Conservation (phyloP, 2,797 vertebrate species). For the Bryconaethiops microstoma region DNA sequence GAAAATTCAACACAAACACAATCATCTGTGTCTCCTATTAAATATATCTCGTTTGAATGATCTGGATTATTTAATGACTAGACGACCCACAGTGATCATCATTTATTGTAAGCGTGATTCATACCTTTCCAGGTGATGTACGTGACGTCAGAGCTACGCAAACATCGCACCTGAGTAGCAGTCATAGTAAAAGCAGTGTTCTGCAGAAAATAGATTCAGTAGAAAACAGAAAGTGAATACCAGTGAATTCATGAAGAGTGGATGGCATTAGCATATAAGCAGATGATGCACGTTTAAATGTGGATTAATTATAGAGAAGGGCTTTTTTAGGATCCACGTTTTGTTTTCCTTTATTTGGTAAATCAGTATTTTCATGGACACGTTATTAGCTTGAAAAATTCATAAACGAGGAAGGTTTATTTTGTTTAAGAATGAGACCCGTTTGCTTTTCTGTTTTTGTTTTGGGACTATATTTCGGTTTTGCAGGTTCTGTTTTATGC, state of each 20-base stretch:
- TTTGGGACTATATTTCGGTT: too few species aligned
- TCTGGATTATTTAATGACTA: too few species aligned
- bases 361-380: too few species aligned
- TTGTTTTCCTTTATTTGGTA: too few species aligned
- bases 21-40: too few species aligned
- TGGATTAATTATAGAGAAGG: too few species aligned
- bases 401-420: not conserved
- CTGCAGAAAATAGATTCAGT: conserved; percentile 4
- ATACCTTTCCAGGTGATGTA: not conserved
- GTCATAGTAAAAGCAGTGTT: conserved; percentile 2
- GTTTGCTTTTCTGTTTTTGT: too few species aligned
- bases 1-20: not conserved
- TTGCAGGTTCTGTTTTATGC: conserved; percentile 70
- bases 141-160: conserved; percentile 43
- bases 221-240: conserved; percentile 36
- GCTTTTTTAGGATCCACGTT: too few species aligned
- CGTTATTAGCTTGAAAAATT: not conserved
- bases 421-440: too few species aligned
- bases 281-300: not conserved
- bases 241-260: not conserved
- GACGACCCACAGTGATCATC: too few species aligned
- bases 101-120: too few species aligned
- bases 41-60: not conserved
- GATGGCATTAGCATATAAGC: conserved; percentile 43
- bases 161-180: conserved; percentile 25